Evolutionary conservation across 2,888 invertebrate genomes (phyloP).

Genomic region (Phlogophora meticulosa): DNA sequence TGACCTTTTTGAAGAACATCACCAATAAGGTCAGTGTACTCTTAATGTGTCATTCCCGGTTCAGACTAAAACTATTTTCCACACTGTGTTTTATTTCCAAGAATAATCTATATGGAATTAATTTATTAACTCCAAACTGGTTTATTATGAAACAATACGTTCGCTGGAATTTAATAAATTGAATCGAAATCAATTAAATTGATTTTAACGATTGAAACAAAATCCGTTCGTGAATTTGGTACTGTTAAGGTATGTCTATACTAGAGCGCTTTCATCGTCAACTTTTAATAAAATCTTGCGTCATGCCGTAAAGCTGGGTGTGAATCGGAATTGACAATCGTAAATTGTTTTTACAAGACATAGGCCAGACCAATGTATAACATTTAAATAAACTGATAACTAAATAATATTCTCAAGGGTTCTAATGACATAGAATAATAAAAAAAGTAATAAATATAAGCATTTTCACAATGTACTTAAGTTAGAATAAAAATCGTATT

Average conservation of each 20-base stretch:
- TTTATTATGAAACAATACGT: slow-evolving; percentile 45
- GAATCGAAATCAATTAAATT: slow-evolving; percentile 43
- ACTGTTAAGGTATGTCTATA: background rate
- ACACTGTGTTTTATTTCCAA: slow-evolving; percentile 33
- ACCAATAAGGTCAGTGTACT: too few species aligned
- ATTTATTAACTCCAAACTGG: slow-evolving; percentile 45
- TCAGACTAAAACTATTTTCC: slow-evolving; percentile 24
- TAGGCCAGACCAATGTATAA: too few species aligned
- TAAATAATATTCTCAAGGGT: too few species aligned
- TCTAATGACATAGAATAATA: too few species aligned
- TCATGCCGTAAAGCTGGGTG: too few species aligned
- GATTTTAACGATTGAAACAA: slow-evolving; percentile 23
- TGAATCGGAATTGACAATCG: too few species aligned
- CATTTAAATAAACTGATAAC: too few species aligned
- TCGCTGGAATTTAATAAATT: slow-evolving; percentile 31
- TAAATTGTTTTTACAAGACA: too few species aligned
- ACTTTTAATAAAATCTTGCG: background rate
- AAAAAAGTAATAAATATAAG: too few species aligned
- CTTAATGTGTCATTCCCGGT: slow-evolving; percentile 22
- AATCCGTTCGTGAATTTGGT: slow-evolving; percentile 4
- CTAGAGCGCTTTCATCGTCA: background rate
- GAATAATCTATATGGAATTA: slow-evolving; percentile 48
- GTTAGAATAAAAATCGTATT: too few species aligned
- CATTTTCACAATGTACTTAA: too few species aligned
- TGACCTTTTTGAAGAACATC: too few species aligned